These are phyloP conservation scores for Tokudaia tokunoshimensis DNA, from an alignment of 2,797 vertebrate genomes.

Conservation along the genomic window DNA sequence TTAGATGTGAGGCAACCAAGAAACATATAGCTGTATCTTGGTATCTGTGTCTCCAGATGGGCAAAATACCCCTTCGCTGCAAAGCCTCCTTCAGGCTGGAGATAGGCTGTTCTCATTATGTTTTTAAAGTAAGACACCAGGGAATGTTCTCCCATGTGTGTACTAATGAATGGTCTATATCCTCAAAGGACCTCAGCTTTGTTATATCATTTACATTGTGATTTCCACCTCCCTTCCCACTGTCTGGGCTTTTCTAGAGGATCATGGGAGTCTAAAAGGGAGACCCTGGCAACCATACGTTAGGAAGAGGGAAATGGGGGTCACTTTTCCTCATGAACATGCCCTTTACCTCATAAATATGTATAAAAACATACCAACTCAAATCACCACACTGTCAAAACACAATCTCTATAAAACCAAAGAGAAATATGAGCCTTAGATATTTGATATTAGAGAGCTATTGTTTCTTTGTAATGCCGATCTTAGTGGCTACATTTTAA, in stretches of 20 bases:
- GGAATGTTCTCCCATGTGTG: neutral
- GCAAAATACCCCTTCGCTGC: neutral
- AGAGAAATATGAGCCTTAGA: neutral
- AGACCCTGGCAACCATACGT: neutral
- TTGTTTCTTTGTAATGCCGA: constrained; percentile 11
- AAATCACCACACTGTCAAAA: neutral
- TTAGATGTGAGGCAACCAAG: neutral
- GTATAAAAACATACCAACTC: neutral
- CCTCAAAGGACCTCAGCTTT: neutral
- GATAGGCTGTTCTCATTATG: neutral
- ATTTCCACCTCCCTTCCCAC: neutral
- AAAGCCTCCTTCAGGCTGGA: neutral
- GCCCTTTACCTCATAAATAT: neutral
- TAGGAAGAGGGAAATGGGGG: neutral
- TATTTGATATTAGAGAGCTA: constrained; percentile 43
- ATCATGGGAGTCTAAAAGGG: neutral
- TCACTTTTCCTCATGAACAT: neutral
- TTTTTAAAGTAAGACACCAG: neutral
- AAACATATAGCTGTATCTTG: neutral
- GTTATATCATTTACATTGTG: neutral
- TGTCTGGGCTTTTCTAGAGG: neutral
- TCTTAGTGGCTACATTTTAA: neutral
- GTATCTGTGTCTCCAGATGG: neutral
- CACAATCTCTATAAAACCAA: constrained; percentile 10
- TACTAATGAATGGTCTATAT: neutral